Evolutionary conservation across 1,140 invertebrate species (phyloP).

Genomic region (Liolophura sinensis): DNA sequence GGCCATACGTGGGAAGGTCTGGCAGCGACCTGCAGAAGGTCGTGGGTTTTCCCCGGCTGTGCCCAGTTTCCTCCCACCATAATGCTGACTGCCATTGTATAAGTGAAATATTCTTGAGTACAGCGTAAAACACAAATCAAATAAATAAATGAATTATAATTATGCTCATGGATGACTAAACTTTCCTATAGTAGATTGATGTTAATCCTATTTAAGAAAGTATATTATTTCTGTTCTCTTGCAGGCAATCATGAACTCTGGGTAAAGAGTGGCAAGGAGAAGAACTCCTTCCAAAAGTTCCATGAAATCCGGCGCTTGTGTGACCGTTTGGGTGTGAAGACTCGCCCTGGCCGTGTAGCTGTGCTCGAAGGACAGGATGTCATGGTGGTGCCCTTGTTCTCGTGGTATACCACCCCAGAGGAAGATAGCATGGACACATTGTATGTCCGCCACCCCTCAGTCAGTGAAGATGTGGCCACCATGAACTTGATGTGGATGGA

Average conservation of each 20-base stretch:
- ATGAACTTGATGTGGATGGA: constrained; percentile 22
- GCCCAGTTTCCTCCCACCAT: no score
- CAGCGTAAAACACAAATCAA: background rate
- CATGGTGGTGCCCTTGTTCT: constrained; percentile 23
- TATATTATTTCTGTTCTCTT: background rate
- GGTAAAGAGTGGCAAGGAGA: constrained; percentile 8
- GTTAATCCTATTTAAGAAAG: no score
- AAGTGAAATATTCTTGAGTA: no score
- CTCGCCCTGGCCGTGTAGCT: constrained; percentile 8
- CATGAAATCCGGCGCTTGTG: constrained; percentile 19
- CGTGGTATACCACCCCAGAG: constrained; percentile 25
- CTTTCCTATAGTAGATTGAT: no score
- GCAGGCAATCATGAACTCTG: constrained; percentile 28
- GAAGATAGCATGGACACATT: constrained; percentile 18
- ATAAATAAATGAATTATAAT: no score
- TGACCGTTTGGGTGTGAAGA: constrained; percentile 8
- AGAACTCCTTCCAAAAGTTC: constrained; percentile 23
- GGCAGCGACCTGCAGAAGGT: no score
- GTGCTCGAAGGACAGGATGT: constrained; percentile 6
- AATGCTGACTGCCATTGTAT: no score
- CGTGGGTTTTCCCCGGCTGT: no score
- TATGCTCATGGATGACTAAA: no score
- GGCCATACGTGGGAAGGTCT: no score
- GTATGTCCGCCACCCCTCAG: constrained; percentile 1
- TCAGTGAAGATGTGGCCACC: constrained; percentile 2